Evolutionary conservation across 2,797 vertebrate genomes (phyloP), one percentile per base, ranked within the genome.

Genomic region (Heliangelus exortis): DNA sequence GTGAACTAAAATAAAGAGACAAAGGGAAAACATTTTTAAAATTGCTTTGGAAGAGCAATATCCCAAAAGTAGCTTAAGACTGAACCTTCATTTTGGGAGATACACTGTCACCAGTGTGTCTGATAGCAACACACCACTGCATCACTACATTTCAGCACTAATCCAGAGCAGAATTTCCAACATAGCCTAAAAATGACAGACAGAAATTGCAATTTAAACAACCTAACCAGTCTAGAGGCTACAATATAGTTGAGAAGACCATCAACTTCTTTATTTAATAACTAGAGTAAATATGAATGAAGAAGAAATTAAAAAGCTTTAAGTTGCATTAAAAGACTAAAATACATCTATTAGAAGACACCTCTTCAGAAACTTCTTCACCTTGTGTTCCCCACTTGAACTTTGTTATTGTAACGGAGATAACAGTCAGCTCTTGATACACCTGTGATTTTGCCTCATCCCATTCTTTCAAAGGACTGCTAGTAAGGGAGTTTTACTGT

Each of bases 1-100:
- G 97, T 96, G 97, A 98, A 97, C 98, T 98, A 59, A 73, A 96
- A 97, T n/a, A 96, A 47, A 97, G 86, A 97, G 61, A 95, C 45
- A 91, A 75, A 14, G 61, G 66, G 78, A 90, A 75, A 85, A 92
- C 1, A 9, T 74, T 92, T 92, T 95, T 68, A 94, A 94, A 93
- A 53, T 22, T 43, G 18, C 67, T 86, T 6, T 39, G 73, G 82
- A 68, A 89, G 43, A 78, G 63, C 65, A 48, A 39, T 0, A 22
- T 67, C 74, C 55, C 63, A 65, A 51, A 55, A 74, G 67, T 78
- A 34, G 85, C 0, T n/a, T 47, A 65, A 90, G 74, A 67, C 36
- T 26, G 41, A 78, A 55, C 48, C 84, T 75, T 33, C 79, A 66
- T 58, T 50, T 33, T 0, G 36, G 28, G 80, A 84, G 66, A 57